Evolutionary conservation across 1,140 invertebrate species (phyloP).

Genomic region (Homarus americanus): DNA sequence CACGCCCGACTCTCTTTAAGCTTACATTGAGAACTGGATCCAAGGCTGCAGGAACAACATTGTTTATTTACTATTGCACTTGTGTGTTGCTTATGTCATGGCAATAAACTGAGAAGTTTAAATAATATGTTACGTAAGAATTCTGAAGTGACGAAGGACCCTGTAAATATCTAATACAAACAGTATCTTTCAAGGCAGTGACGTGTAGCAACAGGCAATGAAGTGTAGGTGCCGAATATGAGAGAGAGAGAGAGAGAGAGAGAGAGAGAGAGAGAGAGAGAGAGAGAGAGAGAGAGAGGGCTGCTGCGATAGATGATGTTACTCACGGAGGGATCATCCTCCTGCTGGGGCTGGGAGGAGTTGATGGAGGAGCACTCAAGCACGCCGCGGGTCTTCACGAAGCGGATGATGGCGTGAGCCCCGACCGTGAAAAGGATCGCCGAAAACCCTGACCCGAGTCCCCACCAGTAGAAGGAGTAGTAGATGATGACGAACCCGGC

Average conservation of each 20-base stretch:
- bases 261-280: conserved; percentile 29
- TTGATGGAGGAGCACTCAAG: background rate
- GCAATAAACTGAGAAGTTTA: too few relatives aligned
- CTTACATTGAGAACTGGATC: too few relatives aligned
- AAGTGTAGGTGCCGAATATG: background rate
- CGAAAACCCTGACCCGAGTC: conserved; percentile 49
- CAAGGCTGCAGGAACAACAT: too few relatives aligned
- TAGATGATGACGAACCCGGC: conserved; percentile 58
- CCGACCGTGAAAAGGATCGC: conserved; percentile 54
- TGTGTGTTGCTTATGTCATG: too few relatives aligned
- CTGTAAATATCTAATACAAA: too few relatives aligned
- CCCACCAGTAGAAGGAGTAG: conserved; percentile 60
- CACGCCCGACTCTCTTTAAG: too few relatives aligned
- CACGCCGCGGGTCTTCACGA: conserved; percentile 37
- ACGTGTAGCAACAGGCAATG: too few relatives aligned
- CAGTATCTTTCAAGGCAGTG: too few relatives aligned
- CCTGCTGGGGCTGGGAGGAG: background rate
- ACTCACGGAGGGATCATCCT: conserved; percentile 32
- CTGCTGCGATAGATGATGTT: background rate
- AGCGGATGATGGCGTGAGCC: conserved; percentile 43
- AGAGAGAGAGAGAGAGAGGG: conserved; percentile 43
- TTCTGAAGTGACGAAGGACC: too few relatives aligned
- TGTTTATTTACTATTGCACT: too few relatives aligned
- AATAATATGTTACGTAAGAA: too few relatives aligned
- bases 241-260: conserved; percentile 1